Evolutionary conservation across 2,113 vertebrate species (phyloP), one percentile per base, ranked within the genome.

Genomic region (Gymnarchus niloticus): DNA sequence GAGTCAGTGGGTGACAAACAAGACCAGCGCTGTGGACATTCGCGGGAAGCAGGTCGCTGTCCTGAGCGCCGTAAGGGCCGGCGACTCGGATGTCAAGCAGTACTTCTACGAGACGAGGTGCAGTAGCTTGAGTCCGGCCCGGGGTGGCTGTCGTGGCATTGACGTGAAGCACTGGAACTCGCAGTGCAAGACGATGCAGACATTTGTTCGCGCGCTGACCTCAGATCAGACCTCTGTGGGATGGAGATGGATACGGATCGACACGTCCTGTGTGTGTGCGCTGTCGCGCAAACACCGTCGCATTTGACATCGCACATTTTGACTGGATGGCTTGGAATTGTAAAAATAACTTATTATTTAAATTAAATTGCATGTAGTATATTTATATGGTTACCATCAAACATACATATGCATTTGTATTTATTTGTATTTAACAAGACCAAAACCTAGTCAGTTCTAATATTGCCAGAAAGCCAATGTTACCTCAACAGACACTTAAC

Each of bases 311-410:
- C 28, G 84, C 28, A 10, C 1, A 77, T 56, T 57, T 46, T 61
- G 80, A 85, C 85, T 83, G 85, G 73, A 14, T 83, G 33, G 56
- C 86, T 81, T 83, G 86, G 69, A 81, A 88, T 85, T 94, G 92
- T 93, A 95, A 92, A 96, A 97, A 97, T 99, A 98, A 99, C 44
- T 78, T 78, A 96, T 99, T 99, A 97, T 96, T 99, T 99, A 99
- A 99, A 96, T 99, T 99, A 99, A 97, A 97, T 96, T 96, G 96
- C 97, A 97, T 98, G 97, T 98, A 97, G 96, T 96, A 97, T 97
- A 98, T 98, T 96, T 96, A 95, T 96, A 95, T 99, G 96, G 92
- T 65, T 9, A n/a, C 44, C 23, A 48, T 78, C 9, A 48, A 37
- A 88, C 93, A 92, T 93, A 90, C 91, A 95, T 95, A 91, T 93